Percentiles rank a stretch among this genome's conserved stretches.
These are phyloP conservation scores for Diadema setosum DNA, from an alignment of 35 echinoderm and acorn worm genomes.

Conservation along the genomic window DNA sequence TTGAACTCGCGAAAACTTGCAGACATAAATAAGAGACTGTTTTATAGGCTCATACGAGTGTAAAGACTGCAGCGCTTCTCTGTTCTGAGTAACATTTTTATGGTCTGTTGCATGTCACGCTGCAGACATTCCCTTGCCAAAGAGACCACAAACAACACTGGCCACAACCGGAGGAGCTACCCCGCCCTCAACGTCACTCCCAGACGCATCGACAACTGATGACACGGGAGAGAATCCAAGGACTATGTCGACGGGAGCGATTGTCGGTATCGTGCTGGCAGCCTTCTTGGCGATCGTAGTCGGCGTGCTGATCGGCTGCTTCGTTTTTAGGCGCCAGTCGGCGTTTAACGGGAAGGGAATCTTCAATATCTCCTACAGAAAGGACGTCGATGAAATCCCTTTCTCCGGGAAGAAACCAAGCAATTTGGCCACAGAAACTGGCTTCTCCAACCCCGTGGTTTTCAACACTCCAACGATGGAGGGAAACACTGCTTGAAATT, in stretches of 20 bases:
- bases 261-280: neutral
- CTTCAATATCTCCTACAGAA: neutral
- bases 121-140: neutral
- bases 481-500: too few species aligned
- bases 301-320: neutral
- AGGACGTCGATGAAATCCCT: neutral
- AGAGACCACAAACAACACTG: neutral
- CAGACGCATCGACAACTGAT: neutral
- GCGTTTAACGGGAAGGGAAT: neutral
- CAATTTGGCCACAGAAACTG: neutral
- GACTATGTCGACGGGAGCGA: too few species aligned
- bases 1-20: too few species aligned
- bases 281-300: neutral
- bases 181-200: too few species aligned
- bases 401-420: neutral
- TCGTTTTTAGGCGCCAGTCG: neutral
- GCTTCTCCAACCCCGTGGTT: neutral
- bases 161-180: too few species aligned
- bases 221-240: too few species aligned
- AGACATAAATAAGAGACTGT: too few species aligned
- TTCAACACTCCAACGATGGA: neutral
- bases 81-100: too few species aligned
- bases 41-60: too few species aligned
- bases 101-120: too few species aligned
- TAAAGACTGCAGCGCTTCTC: too few species aligned